Base-by-base conservation (phyloP, 2,888 invertebrate genomes). In the Ectobius pallidus region DNA sequence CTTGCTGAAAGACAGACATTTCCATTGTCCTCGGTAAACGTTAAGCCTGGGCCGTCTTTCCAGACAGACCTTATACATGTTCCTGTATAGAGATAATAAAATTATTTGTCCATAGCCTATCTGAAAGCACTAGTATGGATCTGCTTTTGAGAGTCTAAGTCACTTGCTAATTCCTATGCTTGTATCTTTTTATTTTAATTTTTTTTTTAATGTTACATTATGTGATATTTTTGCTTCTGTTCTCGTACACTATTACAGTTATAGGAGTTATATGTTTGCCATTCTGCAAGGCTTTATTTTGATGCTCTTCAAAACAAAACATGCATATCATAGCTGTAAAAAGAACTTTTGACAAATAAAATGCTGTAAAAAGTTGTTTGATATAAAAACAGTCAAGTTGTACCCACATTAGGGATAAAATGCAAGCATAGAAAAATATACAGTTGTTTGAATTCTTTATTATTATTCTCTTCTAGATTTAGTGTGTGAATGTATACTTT, bases 251-350 rank as follows among this genome's bases (percentile, higher is more conserved):
- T 74, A 72, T 74, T 68, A 65, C 65, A 73, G 69, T 73, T 74
- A 72, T 69, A 75, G 74, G 75, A 74, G 75, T 76, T 76, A 79
- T 49, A 49, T 81, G 85, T 85, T 85, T 84, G 85, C 86, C 86
- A 87, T 87, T 86, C 86, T 86, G 86, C 85, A 84, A 86, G 70
- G 74, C 76, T 74, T 86, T 84, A 85, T 86, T 86, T 85, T 83
- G 83, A 77, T 77, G 77, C 78, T 81, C 82, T 86, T 90, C 88
- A 88, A 89, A 90, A 88, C 89, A 90, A 89, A 88, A 84, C 91
- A 92, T 92, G 93, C 93, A 93, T 93, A 93, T 93, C 92, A 93
- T 93, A 93, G 92, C 91, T 92, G 92, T 93, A 92, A 92, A 90
- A 90, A 90, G 89, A 88, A 88, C 90, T 91, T 89, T 90, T 91